Evolutionary conservation across 2,888 invertebrate species (phyloP), one percentile per base, ranked within the genome.

Genomic region (Diarsia dahlii): DNA sequence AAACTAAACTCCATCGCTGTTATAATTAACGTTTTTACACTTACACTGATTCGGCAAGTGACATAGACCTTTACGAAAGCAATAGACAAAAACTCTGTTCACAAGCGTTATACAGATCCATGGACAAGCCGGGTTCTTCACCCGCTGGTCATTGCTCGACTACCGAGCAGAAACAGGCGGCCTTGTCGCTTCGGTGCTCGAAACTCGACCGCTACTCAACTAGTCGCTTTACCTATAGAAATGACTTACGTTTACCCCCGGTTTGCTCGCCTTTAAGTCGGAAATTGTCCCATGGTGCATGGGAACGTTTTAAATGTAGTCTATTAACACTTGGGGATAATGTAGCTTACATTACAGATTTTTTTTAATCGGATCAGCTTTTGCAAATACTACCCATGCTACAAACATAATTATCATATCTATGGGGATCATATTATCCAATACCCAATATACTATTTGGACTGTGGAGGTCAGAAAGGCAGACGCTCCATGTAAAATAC

Each of bases 101-200:
- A 68, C 58, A 76, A 50, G 71, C 76, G 56, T 46, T 63, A 68
- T 77, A 82, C 12, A 65, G 71, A 50, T 56, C 77, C 82, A 85
- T 67, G 86, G 84, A 74, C 82, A 74, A 28, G 46, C 66, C 23
- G 73, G 88, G 80, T 81, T 85, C 82, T 84, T 89, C 76, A 85
- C 84, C 82, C 76, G 78, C 71, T 88, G 89, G 89, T 88, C 90
- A 90, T 78, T 74, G 89, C 39, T 77, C 87, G 81, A 71, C 54
- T 70, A 63, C 69, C 75, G 82, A 69, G 23, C 75, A 80, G 74
- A 77, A 39, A 86, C 85, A 74, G 80, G 75, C 87, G 90, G 87
- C 92, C 92, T 92, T 92, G 92, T 88, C 91, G 91, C 87, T 91
- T 83, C 82, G 87, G 34, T 88, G 89, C 77, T 65, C 77, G 71